Evolutionary conservation across 1,140 invertebrate species (phyloP), one percentile per base, ranked within the genome.

Genomic region (Neomicropteryx cornuta): DNA sequence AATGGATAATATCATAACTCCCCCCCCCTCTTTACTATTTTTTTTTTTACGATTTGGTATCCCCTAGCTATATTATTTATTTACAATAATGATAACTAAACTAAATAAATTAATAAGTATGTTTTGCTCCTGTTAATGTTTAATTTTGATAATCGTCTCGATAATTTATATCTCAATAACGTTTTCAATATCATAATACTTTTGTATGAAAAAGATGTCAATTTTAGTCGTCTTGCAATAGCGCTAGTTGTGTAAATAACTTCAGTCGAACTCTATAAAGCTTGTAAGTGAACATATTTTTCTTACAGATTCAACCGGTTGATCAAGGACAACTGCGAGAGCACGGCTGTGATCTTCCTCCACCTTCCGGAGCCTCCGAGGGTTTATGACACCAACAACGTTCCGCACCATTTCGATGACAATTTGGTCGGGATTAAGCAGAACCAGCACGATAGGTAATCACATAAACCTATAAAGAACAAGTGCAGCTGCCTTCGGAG

Each of bases 261-360:
- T 5, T 3, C 28, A 28, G n/a, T 30, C 37, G 10, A 3, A 4
- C 16, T 27, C 4, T 36, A 36, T 2, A n/a, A 27, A 3, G 24
- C 3, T 14, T 27, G 10, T 13, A 23, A 29, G 16, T 11, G 19
- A n/a, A n/a, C n/a, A n/a, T n/a, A n/a, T n/a, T 31, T 44, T 45
- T 24, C 4, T 49, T 47, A 11, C 56, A 68, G 65, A 18, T 58
- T 64, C 18, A 68, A 66, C 43, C 51, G 47, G 20, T 60, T 68
- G 52, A 60, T 68, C 18, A 53, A 52, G 28, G 36, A 41, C 1
- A 50, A 59, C 0, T 56, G 58, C 16, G 44, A 56, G 3, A 60
- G 56, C 21, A 56, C 62, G 1, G 65, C 62, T 3, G 62, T 66
- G n/a, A 62, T 62, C n/a, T 68, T 68, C 46, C 53, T 68, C 4